Evolutionary conservation across 1,140 invertebrate genomes (phyloP), one percentile per base, ranked within the genome.

Genomic region (Mycetomoellerius zeteki): DNA sequence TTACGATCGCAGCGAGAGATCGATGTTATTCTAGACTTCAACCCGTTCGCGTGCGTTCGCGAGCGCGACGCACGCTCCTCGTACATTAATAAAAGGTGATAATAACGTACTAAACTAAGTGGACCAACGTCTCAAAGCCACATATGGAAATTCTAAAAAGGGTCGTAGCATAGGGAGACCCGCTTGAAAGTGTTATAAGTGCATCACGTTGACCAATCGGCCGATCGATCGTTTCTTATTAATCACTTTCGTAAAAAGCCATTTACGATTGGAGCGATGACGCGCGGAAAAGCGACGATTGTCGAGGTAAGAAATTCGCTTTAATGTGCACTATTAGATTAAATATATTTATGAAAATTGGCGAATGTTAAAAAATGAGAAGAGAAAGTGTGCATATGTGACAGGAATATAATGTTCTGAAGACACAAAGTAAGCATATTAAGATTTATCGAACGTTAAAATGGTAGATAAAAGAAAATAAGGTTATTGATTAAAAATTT

Each of bases 171-270:
- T 91, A 89, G 54, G 85, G 52, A 64, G 87, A 90, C 89, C 87
- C 89, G 90, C 75, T 91, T 91, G 90, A 91, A 91, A 91, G 89
- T 90, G 88, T 91, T 91, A 90, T 71, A 82, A 84, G 86, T 90
- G 88, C 80, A 85, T 78, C 72, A 77, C 76, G 78, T 91, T 81
- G 84, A 90, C 88, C 87, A 78, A 84, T 91, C 89, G 90, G 87
- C 78, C 76, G 75, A 52, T 64, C 86, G 75, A 73, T 65, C 81
- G 3, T 54, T n/a, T 30, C 6, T 37, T 12, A 10, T 73, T 33
- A 19, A 30, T 71, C 62, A 1, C 19, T 50, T 50, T 56, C 12
- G 71, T 27, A 54, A 52, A 50, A 37, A 54, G 37, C 10, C 60
- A 84, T 71, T 86, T 81, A 21, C 69, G 80, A 84, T 84, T 62